Evolutionary conservation across 1,140 invertebrate genomes (phyloP).

Genomic region (Megalopta genalis): DNA sequence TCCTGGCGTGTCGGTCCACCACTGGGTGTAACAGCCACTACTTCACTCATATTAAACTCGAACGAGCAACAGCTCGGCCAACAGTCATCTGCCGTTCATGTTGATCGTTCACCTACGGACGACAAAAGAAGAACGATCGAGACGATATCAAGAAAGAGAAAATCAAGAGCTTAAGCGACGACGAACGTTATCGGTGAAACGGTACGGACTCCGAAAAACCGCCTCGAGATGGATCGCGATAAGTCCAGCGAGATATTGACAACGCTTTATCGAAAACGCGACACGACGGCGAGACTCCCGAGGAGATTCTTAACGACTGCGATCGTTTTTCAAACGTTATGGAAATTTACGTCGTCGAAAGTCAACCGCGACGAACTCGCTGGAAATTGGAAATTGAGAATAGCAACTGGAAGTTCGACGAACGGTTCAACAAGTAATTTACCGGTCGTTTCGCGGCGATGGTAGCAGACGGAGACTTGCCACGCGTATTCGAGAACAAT

Average conservation of each 20-base stretch:
- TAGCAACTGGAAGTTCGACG: too few species aligned
- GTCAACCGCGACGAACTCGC: too few species aligned
- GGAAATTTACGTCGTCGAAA: too few species aligned
- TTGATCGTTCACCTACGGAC: slow-evolving; percentile 66
- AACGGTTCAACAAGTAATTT: too few species aligned
- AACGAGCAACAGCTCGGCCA: slow-evolving; percentile 76
- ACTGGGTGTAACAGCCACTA: slow-evolving; percentile 74
- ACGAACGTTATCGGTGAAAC: not conserved
- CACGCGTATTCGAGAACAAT: too few species aligned
- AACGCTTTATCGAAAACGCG: too few species aligned
- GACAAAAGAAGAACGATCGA: slow-evolving; percentile 1
- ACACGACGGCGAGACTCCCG: too few species aligned
- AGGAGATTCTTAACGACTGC: too few species aligned
- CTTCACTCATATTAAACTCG: slow-evolving; percentile 79
- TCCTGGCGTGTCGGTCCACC: slow-evolving; percentile 76
- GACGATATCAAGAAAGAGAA: not conserved
- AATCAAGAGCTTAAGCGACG: not conserved
- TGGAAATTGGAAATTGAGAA: too few species aligned
- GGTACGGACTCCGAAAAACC: not conserved
- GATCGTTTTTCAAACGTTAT: too few species aligned
- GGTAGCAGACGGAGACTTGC: too few species aligned
- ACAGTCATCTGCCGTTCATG: slow-evolving; percentile 79
- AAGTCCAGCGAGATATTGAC: not conserved
- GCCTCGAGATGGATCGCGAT: not conserved
- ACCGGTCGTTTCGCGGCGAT: too few species aligned